phyloP scores from a whole-genome alignment of 2,888 invertebrate species.

The Bursaphelenchus okinawaensis region DNA sequence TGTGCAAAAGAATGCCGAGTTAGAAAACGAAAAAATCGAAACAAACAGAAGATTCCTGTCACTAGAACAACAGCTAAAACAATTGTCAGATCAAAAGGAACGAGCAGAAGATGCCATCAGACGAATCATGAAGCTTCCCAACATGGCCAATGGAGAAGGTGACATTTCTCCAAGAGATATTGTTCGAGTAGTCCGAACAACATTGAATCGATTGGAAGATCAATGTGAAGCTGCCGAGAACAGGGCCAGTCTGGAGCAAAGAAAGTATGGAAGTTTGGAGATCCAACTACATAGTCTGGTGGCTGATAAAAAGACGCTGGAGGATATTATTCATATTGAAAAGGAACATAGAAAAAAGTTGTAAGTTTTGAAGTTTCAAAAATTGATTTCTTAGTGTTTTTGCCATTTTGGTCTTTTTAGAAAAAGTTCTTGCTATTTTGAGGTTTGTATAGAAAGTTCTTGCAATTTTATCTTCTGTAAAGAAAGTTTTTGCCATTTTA shows the following conservation, averaged over 20 bases:
- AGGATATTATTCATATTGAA: neutral
- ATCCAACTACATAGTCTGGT: neutral
- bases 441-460: too few relatives aligned
- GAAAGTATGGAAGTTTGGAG: neutral
- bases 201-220: neutral
- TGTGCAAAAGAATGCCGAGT: neutral
- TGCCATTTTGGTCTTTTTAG: neutral
- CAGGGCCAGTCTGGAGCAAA: neutral
- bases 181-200: neutral
- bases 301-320: neutral
- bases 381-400: neutral
- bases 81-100: constrained; percentile 8
- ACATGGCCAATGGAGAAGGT: constrained; percentile 3
- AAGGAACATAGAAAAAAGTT: neutral
- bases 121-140: constrained; percentile 10
- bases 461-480: too few relatives aligned
- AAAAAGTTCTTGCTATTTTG: too few relatives aligned
- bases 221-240: neutral
- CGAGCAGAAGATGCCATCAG: constrained; percentile 10
- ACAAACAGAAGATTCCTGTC: neutral
- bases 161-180: neutral
- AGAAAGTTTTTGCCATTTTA: too few relatives aligned
- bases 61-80: constrained; percentile 7
- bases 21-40: neutral
- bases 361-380: neutral